Conservation (phyloP, 2,888 invertebrate genomes). For the Neoascia interrupta region DNA sequence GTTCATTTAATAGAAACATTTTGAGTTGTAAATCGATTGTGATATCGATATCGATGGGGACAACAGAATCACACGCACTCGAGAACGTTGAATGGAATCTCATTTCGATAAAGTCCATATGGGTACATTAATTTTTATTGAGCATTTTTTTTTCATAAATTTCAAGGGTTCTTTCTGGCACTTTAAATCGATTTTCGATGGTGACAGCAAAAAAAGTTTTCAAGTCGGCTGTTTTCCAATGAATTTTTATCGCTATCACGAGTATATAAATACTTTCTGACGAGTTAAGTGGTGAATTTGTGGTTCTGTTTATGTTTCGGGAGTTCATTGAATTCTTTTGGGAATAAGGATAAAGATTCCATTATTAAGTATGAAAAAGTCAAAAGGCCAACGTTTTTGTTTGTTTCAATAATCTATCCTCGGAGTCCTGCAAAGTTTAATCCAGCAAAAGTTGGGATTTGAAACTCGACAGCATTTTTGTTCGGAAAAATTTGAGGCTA, state of each 20-base stretch:
- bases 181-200: conserved; percentile 1
- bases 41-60: conserved; percentile 13
- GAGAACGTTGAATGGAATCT: background rate
- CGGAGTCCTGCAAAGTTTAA: too few relatives aligned
- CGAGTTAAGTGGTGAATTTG: conserved; percentile 9
- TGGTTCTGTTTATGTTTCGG: background rate
- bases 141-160: conserved; percentile 24
- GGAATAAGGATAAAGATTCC: too few relatives aligned
- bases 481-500: too few relatives aligned
- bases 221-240: conserved; percentile 9
- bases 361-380: too few relatives aligned
- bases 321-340: conserved; percentile 16
- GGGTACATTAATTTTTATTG: too few relatives aligned
- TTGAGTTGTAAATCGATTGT: conserved; percentile 19
- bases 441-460: too few relatives aligned
- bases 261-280: too few relatives aligned
- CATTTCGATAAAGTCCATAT: background rate
- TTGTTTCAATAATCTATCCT: too few relatives aligned
- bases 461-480: too few relatives aligned
- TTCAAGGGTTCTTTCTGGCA: conserved; percentile 13
- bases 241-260: conserved; percentile 18
- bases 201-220: too few relatives aligned
- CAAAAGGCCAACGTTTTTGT: too few relatives aligned
- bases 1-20: conserved; percentile 37
- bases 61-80: too few relatives aligned